Evolutionary conservation across 2,113 vertebrate species (phyloP).

Genomic region (Stictonetta naevosa): DNA sequence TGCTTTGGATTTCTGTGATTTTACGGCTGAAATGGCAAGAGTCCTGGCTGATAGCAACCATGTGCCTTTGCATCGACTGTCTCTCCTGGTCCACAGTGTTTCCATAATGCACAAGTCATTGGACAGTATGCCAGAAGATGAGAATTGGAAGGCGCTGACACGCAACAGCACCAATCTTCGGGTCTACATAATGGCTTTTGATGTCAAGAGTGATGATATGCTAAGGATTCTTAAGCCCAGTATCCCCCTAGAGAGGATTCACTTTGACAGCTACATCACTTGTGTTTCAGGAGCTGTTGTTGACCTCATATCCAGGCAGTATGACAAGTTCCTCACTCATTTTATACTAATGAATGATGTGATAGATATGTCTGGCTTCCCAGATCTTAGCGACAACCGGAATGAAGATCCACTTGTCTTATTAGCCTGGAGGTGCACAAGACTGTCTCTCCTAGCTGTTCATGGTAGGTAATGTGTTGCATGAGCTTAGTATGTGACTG

Average conservation of each 20-base stretch:
- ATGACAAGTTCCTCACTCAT: constrained; percentile 96
- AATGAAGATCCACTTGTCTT: constrained; percentile 97
- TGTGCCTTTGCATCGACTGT: constrained; percentile 93
- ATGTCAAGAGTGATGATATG: constrained; percentile 93
- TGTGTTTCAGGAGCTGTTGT: constrained; percentile 91
- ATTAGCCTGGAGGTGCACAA: constrained; percentile 95
- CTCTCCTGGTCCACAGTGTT: constrained; percentile 92
- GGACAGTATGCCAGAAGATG: constrained; percentile 90
- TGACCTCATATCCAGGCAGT: constrained; percentile 97
- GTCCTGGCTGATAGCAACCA: constrained; percentile 89
- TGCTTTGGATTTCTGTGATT: constrained; percentile 95
- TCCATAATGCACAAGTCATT: constrained; percentile 91
- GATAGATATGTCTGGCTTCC: constrained; percentile 90
- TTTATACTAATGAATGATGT: constrained; percentile 94
- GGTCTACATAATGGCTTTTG: constrained; percentile 96
- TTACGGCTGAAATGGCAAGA: constrained; percentile 92
- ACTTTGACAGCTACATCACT: constrained; percentile 94
- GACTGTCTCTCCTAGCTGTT: constrained; percentile 90
- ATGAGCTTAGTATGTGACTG: fast-evolving
- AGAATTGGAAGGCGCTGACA: constrained; percentile 94
- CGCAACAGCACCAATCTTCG: constrained; percentile 91
- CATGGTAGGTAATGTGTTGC: constrained; percentile 79
- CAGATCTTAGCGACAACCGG: constrained; percentile 93
- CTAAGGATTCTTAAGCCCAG: constrained; percentile 95
- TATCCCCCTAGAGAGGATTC: constrained; percentile 96